Conservation (phyloP, 2,113 vertebrate genomes). For the Phalacrocorax aristotelis region DNA sequence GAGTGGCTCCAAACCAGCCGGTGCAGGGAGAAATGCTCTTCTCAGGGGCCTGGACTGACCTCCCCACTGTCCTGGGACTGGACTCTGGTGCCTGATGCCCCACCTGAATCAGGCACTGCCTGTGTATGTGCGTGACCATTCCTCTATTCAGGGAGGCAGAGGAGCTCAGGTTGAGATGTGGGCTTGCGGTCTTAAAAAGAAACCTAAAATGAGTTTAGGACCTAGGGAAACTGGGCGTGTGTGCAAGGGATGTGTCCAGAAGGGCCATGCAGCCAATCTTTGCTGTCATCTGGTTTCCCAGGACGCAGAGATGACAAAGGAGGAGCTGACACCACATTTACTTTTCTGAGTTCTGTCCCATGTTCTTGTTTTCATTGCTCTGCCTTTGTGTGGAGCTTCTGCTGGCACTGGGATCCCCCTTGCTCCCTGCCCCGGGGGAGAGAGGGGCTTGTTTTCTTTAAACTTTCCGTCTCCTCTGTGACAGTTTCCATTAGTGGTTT, state of each 20-base stretch:
- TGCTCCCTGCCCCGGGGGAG: not conserved
- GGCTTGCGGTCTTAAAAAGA: not conserved
- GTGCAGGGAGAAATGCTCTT: accelerated
- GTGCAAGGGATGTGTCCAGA: not conserved
- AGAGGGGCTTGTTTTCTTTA: conserved; percentile 46
- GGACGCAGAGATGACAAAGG: conserved; percentile 45
- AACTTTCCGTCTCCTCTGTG: conserved; percentile 41
- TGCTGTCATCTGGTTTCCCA: conserved; percentile 46
- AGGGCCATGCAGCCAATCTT: not conserved
- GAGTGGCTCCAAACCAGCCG: not conserved
- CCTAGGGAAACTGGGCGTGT: not conserved
- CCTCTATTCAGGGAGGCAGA: not conserved
- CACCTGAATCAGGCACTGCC: not conserved
- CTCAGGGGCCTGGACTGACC: not conserved
- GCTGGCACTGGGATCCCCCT: conserved; percentile 5
- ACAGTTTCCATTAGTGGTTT: conserved; percentile 71
- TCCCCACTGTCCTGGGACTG: not conserved
- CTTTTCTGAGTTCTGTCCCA: conserved; percentile 48
- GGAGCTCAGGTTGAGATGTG: not conserved
- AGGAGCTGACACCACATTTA: conserved; percentile 53
- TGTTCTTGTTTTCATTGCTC: conserved; percentile 50
- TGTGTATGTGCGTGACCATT: not conserved
- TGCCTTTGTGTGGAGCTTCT: conserved; percentile 5
- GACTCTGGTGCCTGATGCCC: not conserved
- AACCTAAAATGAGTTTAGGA: not conserved